Percentiles rank a stretch among this genome's conserved stretches.
Conservation (phyloP, 2,113 vertebrate species). For the Otis tarda region DNA sequence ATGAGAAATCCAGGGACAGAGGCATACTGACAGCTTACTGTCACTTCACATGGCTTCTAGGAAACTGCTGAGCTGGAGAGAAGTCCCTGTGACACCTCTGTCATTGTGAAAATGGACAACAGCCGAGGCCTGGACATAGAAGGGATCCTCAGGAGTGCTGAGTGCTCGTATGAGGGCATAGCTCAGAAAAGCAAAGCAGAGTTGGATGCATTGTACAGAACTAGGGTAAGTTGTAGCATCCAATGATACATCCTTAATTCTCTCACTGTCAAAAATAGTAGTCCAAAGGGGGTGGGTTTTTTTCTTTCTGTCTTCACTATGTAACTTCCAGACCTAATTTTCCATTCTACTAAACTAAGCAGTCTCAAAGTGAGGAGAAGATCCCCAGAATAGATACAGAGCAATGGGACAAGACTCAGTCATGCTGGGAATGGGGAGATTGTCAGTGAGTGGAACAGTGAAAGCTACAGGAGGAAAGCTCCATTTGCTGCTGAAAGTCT, state of each 20-base stretch:
- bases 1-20: background rate
- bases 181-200: constrained; percentile 80
- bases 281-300: background rate
- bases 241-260: no score
- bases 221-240: constrained; percentile 67
- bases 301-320: background rate
- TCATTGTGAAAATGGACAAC: constrained; percentile 87
- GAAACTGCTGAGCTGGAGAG: constrained; percentile 79
- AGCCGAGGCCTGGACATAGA: constrained; percentile 81
- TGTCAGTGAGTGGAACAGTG: background rate
- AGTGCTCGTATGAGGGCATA: constrained; percentile 79
- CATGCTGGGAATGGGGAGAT: background rate
- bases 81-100: constrained; percentile 80
- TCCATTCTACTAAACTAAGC: background rate
- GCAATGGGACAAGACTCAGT: background rate
- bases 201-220: constrained; percentile 77
- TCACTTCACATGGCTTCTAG: constrained; percentile 55
- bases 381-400: no score
- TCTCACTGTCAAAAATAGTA: background rate
- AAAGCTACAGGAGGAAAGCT: background rate
- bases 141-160: constrained; percentile 78
- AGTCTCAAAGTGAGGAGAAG: background rate
- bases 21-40: background rate
- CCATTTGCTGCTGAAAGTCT: background rate
- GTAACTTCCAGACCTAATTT: background rate